These are phyloP conservation scores for Drosophila hydei DNA, from an alignment of 1,140 invertebrate species.

Conservation along the genomic window DNA sequence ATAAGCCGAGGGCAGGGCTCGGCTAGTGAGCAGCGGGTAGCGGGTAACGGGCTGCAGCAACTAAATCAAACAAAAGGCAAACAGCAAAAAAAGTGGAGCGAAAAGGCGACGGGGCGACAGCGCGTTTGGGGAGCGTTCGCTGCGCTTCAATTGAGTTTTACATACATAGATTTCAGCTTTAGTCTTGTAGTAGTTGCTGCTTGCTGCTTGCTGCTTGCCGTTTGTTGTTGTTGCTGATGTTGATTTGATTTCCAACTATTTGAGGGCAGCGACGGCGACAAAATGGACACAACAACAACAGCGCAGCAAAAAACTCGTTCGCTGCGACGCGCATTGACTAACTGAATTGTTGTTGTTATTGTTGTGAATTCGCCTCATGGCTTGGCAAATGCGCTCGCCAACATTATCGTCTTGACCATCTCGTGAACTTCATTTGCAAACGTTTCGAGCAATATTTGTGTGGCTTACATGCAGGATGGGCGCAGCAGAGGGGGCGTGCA, in stretches of 20 bases:
- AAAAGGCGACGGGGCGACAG: conserved; percentile 9
- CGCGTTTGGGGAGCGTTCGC: conserved; percentile 28
- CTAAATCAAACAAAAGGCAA: conserved; percentile 81
- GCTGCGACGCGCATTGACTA: conserved; percentile 52
- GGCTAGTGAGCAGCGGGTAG: background rate
- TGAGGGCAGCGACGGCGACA: conserved; percentile 70
- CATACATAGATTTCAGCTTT: conserved; percentile 64
- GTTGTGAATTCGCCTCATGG: conserved; percentile 56
- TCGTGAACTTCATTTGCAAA: conserved; percentile 82
- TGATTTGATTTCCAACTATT: conserved; percentile 81
- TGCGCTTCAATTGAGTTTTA: conserved; percentile 79
- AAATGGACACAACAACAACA: conserved; percentile 53
- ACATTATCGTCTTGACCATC: conserved; percentile 82
- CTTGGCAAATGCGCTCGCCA: conserved; percentile 79
- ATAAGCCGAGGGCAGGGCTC: conserved; percentile 24
- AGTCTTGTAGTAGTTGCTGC: conserved; percentile 12
- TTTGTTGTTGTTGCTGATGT: conserved; percentile 44
- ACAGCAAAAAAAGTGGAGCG: conserved; percentile 55
- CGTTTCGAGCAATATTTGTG: conserved; percentile 49
- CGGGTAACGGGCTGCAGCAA: conserved; percentile 43
- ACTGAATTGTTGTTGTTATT: conserved; percentile 50
- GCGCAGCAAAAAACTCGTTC: conserved; percentile 52
- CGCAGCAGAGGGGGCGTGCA: background rate
- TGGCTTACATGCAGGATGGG: conserved; percentile 12
- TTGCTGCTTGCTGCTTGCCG: conserved; percentile 14